A percentile compares a stretch with the other conserved stretches of the same genome.
Evolutionary conservation across 1,140 invertebrate genomes (phyloP).

Genomic region (Metaphire vulgaris): DNA sequence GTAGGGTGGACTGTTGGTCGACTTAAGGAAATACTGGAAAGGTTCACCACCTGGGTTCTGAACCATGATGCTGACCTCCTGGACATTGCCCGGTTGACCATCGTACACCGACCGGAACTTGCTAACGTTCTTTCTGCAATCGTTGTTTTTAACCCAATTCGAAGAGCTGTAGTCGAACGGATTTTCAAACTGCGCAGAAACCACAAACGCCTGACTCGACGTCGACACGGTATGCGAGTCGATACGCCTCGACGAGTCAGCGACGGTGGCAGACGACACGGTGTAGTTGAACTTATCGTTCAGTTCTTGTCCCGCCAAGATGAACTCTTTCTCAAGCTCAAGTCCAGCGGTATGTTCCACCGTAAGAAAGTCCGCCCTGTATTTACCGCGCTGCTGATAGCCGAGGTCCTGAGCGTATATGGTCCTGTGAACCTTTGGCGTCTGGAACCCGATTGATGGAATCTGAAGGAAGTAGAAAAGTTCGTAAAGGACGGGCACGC

Average conservation of each 20-base stretch:
- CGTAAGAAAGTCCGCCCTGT: slow-evolving; percentile 22
- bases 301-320: slow-evolving; percentile 14
- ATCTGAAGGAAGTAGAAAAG: slow-evolving; percentile 26
- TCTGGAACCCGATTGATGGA: slow-evolving; percentile 12
- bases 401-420: slow-evolving; percentile 20
- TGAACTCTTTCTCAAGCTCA: slow-evolving; percentile 25
- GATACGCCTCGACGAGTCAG: background rate
- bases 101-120: slow-evolving; percentile 14
- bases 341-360: slow-evolving; percentile 27
- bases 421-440: slow-evolving; percentile 13
- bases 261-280: background rate
- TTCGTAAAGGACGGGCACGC: slow-evolving; percentile 25
- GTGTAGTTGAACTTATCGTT: background rate
- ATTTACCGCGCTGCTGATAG: slow-evolving; percentile 18
- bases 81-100: background rate
- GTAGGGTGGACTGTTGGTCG: slow-evolving; percentile 17
- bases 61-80: background rate
- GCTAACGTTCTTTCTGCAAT: slow-evolving; percentile 20
- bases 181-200: slow-evolving; percentile 20
- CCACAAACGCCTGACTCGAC: slow-evolving; percentile 25
- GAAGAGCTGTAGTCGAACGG: slow-evolving; percentile 29
- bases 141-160: slow-evolving; percentile 24
- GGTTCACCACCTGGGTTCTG: background rate
- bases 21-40: slow-evolving; percentile 29
- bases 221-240: slow-evolving; percentile 23